phyloP scores from a whole-genome alignment of 2,113 vertebrate species.

The Pituophis catenifer region DNA sequence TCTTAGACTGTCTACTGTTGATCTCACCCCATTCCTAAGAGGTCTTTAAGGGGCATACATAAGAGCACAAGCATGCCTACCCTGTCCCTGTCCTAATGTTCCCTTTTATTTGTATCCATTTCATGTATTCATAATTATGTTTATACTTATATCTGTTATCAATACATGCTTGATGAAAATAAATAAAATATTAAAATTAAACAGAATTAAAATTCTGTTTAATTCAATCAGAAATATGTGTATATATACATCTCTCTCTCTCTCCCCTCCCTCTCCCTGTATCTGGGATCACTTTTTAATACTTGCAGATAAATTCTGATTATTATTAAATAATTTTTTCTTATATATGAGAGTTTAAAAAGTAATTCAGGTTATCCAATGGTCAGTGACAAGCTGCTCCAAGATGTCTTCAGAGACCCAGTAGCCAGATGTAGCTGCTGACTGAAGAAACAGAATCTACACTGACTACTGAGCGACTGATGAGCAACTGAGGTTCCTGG shows the following conservation, averaged over 20 bases:
- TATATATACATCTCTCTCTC: not conserved
- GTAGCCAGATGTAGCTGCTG: slow-evolving; percentile 99
- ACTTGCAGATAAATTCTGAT: slow-evolving; percentile 20
- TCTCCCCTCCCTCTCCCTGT: not conserved
- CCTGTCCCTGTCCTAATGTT: too few relatives aligned
- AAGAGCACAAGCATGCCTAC: too few relatives aligned
- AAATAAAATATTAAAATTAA: too few relatives aligned
- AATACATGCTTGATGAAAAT: too few relatives aligned
- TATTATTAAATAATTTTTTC: slow-evolving; percentile 19
- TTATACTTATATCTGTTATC: too few relatives aligned
- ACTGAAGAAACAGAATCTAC: slow-evolving; percentile 97
- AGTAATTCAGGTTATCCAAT: slow-evolving; percentile 47
- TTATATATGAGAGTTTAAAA: slow-evolving; percentile 58
- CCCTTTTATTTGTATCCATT: too few relatives aligned
- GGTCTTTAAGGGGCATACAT: too few relatives aligned
- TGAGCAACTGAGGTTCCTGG: slow-evolving; percentile 57
- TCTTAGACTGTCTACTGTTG: too few relatives aligned
- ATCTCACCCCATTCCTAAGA: too few relatives aligned
- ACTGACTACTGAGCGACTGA: slow-evolving; percentile 99
- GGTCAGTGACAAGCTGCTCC: slow-evolving; percentile 66
- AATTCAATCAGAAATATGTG: not conserved
- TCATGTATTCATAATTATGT: too few relatives aligned
- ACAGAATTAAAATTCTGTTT: not conserved
- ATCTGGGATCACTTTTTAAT: not conserved
- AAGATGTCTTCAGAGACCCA: slow-evolving; percentile 94